Evolutionary conservation across 1,140 invertebrate species (phyloP).

Genomic region (Mactra quadrangularis): DNA sequence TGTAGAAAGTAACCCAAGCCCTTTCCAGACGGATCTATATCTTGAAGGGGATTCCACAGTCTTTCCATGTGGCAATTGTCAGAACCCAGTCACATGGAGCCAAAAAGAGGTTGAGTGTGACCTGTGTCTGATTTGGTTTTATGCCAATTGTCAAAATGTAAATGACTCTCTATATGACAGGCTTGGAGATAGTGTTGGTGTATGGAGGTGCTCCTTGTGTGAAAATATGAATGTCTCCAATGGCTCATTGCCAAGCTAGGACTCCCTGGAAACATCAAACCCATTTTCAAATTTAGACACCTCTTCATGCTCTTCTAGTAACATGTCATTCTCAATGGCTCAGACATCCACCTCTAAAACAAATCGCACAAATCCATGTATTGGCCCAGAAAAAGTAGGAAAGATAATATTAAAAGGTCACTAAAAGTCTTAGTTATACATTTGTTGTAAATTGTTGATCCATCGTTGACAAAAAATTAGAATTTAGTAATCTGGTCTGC

Average conservation of each 20-base stretch:
- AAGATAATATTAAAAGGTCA: no score
- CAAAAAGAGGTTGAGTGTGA: constrained; percentile 14
- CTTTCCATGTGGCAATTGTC: constrained; percentile 32
- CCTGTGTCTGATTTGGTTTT: constrained; percentile 4
- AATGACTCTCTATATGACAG: constrained; percentile 25
- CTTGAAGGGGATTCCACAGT: constrained; percentile 29
- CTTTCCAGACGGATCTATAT: constrained; percentile 5
- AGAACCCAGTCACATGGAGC: constrained; percentile 19
- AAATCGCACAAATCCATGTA: not conserved
- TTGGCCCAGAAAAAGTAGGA: not conserved
- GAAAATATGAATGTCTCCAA: constrained; percentile 25
- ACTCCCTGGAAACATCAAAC: constrained; percentile 27
- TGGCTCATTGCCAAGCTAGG: not conserved
- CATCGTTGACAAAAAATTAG: constrained; percentile 39
- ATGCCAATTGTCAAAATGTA: constrained; percentile 24
- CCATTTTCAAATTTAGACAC: not conserved
- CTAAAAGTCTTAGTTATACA: no score
- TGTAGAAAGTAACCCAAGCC: constrained; percentile 11
- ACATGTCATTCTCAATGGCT: not conserved
- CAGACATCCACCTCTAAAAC: not conserved
- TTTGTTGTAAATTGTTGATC: no score
- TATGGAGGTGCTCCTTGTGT: constrained; percentile 10
- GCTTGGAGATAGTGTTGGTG: constrained; percentile 2
- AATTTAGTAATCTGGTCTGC: no score
- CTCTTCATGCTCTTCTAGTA: not conserved